These are phyloP conservation scores for Zygaena filipendulae DNA, from an alignment of 2,888 invertebrate species.

Conservation along the genomic window DNA sequence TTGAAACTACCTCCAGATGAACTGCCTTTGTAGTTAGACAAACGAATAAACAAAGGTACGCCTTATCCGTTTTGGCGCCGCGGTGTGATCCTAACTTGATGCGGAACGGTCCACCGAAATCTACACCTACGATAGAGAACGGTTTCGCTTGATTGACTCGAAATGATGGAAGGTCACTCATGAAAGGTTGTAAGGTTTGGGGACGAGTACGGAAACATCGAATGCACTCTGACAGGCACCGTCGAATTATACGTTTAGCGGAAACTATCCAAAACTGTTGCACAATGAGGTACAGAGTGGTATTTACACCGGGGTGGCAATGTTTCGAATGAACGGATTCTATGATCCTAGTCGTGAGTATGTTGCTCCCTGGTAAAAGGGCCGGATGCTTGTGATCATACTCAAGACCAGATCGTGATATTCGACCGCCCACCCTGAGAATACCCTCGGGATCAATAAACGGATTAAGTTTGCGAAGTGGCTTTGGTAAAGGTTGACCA, in stretches of 20 bases:
- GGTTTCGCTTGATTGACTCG: conserved; percentile 11
- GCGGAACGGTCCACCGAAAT: conserved; percentile 12
- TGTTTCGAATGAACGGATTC: conserved; percentile 9
- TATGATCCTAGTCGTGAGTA: conserved; percentile 7
- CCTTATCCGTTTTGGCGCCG: conserved; percentile 1
- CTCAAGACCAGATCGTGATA: conserved; percentile 10
- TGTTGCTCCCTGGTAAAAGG: conserved; percentile 7
- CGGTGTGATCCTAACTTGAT: conserved; percentile 8
- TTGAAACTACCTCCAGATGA: conserved; percentile 7
- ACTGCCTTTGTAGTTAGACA: conserved; percentile 6
- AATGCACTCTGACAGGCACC: conserved; percentile 7
- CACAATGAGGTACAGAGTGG: conserved; percentile 8
- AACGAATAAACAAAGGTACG: conserved; percentile 7
- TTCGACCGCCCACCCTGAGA: conserved; percentile 14
- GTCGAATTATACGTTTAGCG: conserved; percentile 10
- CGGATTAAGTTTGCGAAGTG: conserved; percentile 10
- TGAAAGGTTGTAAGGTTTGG: conserved; percentile 9
- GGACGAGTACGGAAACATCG: conserved; percentile 9
- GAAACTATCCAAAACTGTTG: conserved; percentile 13
- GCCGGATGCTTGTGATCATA: conserved; percentile 11
- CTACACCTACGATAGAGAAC: conserved; percentile 9
- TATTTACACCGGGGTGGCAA: conserved; percentile 10
- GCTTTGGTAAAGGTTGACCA: conserved; percentile 5
- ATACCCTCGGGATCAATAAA: conserved; percentile 10
- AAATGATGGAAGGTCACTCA: conserved; percentile 10